Evolutionary conservation across 2,797 vertebrate species (phyloP).

Genomic region (Discoglossus pictus): DNA sequence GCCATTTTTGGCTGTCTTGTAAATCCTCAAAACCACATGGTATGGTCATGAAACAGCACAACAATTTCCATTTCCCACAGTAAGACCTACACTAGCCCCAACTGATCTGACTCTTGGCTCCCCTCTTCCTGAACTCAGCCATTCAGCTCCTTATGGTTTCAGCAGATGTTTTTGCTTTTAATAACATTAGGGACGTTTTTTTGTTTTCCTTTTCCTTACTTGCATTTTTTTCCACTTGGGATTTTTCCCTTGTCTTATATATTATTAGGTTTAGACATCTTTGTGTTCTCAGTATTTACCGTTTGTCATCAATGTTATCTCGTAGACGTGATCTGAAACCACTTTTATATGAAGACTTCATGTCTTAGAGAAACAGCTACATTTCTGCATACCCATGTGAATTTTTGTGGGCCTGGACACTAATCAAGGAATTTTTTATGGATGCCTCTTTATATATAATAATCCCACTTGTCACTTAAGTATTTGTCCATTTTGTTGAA

Average conservation of each 20-base stretch:
- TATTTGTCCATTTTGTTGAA: no score
- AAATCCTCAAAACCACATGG: slow-evolving; percentile 51
- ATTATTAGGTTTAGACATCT: slow-evolving; percentile 18
- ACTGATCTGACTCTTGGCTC: slow-evolving; percentile 54
- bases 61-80: slow-evolving; percentile 55
- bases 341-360: not conserved
- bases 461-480: no score
- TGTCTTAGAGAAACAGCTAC: no score
- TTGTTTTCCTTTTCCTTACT: slow-evolving; percentile 20
- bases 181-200: slow-evolving; percentile 51
- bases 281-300: not conserved
- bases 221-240: slow-evolving; percentile 23
- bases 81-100: slow-evolving; percentile 50
- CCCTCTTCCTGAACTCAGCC: slow-evolving; percentile 56
- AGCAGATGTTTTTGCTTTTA: slow-evolving; percentile 63
- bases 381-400: no score
- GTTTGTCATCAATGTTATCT: slow-evolving; percentile 1
- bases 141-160: slow-evolving; percentile 52
- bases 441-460: no score
- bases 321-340: not conserved
- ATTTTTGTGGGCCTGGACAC: no score
- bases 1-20: slow-evolving; percentile 54
- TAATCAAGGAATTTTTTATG: no score
- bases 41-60: slow-evolving; percentile 51
- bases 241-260: slow-evolving; percentile 28